Conservation (phyloP, 2,113 vertebrate species). For the Struthio camelus region DNA sequence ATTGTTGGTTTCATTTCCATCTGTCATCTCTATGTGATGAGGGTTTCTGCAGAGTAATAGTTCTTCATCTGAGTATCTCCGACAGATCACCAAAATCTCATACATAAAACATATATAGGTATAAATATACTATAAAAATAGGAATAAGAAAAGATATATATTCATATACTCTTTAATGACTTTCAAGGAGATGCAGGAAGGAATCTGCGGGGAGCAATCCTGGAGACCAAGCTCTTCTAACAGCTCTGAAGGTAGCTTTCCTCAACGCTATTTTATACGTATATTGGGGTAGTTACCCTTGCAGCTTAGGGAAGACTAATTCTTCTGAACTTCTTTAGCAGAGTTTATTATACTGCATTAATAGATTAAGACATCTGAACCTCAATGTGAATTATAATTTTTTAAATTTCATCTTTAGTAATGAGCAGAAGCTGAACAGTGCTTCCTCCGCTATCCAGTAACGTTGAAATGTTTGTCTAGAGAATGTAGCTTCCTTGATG, state of each 20-base stretch:
- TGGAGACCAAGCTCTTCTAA: background rate
- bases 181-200: background rate
- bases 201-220: background rate
- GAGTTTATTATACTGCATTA: background rate
- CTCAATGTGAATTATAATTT: background rate
- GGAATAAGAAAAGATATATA: background rate
- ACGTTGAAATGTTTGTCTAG: background rate
- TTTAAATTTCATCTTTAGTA: background rate
- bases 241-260: background rate
- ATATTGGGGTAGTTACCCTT: background rate
- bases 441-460: background rate
- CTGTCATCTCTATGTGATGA: constrained; percentile 24
- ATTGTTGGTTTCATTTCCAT: constrained; percentile 20
- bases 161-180: background rate
- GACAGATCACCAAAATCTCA: constrained; percentile 34
- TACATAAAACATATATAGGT: background rate
- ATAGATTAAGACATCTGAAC: background rate
- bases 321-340: background rate
- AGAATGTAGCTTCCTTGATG: background rate
- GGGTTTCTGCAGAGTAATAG: constrained; percentile 29
- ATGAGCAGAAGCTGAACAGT: background rate
- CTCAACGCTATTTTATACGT: background rate
- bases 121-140: background rate
- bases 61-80: constrained; percentile 21
- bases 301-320: background rate